phyloP scores from a whole-genome alignment of 2,113 vertebrate species.

The Peromyscus maniculatus region DNA sequence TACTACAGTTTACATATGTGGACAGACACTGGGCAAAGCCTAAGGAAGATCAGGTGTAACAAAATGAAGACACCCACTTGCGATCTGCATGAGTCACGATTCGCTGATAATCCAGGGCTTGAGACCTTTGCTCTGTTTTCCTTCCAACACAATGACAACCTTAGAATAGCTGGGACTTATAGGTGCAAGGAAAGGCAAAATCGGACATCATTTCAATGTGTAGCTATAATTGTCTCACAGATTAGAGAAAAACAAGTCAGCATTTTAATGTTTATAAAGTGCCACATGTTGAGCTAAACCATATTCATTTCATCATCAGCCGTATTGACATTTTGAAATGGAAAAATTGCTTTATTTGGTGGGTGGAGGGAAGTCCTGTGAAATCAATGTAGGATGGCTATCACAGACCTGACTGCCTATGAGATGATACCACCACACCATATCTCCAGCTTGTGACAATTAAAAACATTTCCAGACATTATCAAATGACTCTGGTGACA shows the following conservation, averaged over 20 bases:
- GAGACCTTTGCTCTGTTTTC: not conserved
- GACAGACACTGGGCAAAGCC: no score
- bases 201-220: not conserved
- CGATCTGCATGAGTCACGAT: rapidly evolving
- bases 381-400: rapidly evolving
- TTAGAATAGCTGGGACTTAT: not conserved
- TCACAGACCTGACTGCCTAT: no score
- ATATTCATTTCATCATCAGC: not conserved
- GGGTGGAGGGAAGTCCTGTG: no score
- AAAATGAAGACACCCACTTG: not conserved
- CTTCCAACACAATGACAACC: not conserved
- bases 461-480: not conserved
- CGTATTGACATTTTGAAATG: not conserved
- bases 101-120: not conserved
- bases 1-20: rapidly evolving
- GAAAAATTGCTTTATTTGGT: not conserved
- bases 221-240: not conserved
- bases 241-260: not conserved
- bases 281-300: rapidly evolving
- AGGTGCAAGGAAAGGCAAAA: not conserved
- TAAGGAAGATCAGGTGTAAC: not conserved
- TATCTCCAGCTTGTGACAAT: not conserved
- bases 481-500: not conserved
- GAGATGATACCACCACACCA: rapidly evolving
- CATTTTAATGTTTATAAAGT: not conserved